Conservation (phyloP, 92 coral and sea anemone genomes). For the Anthopleura xanthogrammica region DNA sequence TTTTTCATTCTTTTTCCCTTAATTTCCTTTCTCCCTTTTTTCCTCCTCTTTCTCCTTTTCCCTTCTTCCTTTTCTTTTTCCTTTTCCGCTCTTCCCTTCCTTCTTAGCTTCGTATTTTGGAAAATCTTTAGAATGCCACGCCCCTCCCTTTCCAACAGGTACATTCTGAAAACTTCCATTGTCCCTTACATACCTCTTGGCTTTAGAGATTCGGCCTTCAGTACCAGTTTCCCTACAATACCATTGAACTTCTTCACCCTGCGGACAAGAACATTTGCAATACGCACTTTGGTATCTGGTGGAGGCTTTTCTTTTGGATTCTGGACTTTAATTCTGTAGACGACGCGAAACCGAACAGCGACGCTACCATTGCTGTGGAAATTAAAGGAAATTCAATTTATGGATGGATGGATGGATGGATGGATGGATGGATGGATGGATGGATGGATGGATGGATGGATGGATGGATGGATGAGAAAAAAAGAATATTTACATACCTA, state of each 20-base stretch:
- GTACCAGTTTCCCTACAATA: not conserved
- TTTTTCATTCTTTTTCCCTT: not conserved
- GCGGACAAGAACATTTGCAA: slow-evolving; percentile 13
- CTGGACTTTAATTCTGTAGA: slow-evolving; percentile 18
- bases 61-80: not conserved
- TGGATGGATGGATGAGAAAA: no score
- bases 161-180: no score
- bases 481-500: slow-evolving; percentile 1
- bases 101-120: not conserved
- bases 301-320: slow-evolving; percentile 12
- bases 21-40: not conserved
- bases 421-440: no score
- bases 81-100: not conserved
- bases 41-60: no score
- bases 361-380: slow-evolving; percentile 19
- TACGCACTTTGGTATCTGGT: slow-evolving; percentile 4
- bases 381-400: not conserved
- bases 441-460: no score
- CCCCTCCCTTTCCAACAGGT: no score
- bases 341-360: slow-evolving; percentile 15
- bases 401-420: no score
- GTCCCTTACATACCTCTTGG: slow-evolving; percentile 3
- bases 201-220: slow-evolving; percentile 8
- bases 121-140: no score
- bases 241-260: slow-evolving; percentile 1